Evolutionary conservation across 2,113 vertebrate genomes (phyloP).

Genomic region (Erythrocercus mccallii): DNA sequence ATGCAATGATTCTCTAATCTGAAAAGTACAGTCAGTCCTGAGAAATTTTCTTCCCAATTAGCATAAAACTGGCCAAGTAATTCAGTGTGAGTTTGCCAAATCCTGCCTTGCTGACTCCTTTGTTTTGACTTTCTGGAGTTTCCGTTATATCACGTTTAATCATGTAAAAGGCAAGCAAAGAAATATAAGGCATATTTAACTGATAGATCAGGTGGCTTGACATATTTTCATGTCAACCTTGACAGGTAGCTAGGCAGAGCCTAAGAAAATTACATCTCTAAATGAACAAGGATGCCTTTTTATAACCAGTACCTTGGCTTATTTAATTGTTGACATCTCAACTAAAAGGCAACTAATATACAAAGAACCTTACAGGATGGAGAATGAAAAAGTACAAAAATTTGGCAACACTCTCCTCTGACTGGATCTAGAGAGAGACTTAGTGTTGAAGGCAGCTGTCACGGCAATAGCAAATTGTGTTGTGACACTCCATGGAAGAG

Average conservation of each 20-base stretch:
- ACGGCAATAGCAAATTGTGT: neutral
- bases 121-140: slow-evolving; percentile 13
- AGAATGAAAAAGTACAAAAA: neutral
- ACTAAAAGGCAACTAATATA: slow-evolving; percentile 19
- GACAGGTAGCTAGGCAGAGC: slow-evolving; percentile 24
- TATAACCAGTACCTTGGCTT: slow-evolving; percentile 12
- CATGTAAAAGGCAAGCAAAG: neutral
- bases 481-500: neutral
- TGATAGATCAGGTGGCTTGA: neutral
- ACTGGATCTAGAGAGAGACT: neutral
- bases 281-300: slow-evolving; percentile 15
- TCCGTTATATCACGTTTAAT: neutral
- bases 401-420: neutral
- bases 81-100: neutral
- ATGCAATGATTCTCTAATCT: neutral
- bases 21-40: neutral
- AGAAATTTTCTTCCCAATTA: neutral
- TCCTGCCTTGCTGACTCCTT: neutral
- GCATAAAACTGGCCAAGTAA: neutral
- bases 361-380: neutral
- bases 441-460: neutral
- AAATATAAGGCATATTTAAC: slow-evolving; percentile 12
- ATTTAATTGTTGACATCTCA: slow-evolving; percentile 15
- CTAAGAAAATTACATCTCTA: slow-evolving; percentile 20
- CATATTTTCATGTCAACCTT: slow-evolving; percentile 3